Conservation (phyloP, 2,113 vertebrate genomes). For the Amphilophus citrinellus region DNA sequence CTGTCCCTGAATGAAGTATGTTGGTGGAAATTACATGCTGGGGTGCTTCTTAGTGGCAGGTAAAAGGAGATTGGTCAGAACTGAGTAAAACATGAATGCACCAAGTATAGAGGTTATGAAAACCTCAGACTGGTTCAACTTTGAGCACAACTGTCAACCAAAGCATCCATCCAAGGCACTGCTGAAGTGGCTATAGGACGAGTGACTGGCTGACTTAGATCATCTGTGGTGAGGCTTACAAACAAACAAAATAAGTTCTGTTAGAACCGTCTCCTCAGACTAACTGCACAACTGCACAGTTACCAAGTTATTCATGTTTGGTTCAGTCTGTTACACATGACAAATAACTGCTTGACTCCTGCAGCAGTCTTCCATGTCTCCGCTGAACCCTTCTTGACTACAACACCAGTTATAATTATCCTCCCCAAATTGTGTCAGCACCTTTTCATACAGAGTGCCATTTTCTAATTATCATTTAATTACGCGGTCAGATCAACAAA, state of each 20-base stretch:
- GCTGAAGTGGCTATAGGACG: too few relatives aligned
- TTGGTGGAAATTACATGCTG: too few relatives aligned
- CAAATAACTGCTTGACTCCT: not conserved
- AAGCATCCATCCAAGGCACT: too few relatives aligned
- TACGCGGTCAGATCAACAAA: conserved; percentile 39
- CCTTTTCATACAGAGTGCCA: conserved; percentile 26
- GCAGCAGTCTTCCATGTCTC: not conserved
- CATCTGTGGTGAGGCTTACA: too few relatives aligned
- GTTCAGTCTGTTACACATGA: not conserved
- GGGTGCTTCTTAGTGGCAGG: too few relatives aligned
- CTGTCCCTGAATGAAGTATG: too few relatives aligned
- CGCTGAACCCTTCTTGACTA: not conserved
- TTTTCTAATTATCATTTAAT: conserved; percentile 58
- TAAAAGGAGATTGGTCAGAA: too few relatives aligned
- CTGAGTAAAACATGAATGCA: too few relatives aligned
- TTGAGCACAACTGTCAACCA: too few relatives aligned
- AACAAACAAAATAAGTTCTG: not conserved
- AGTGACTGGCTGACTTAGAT: too few relatives aligned
- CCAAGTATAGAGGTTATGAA: too few relatives aligned
- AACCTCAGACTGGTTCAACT: too few relatives aligned
- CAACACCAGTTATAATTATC: conserved; percentile 26
- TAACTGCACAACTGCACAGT: not conserved
- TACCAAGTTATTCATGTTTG: not conserved
- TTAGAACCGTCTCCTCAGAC: not conserved
- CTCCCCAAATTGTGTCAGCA: conserved; percentile 8